These are phyloP conservation scores for Neocrepidodera transversa DNA, from an alignment of 2,888 invertebrate genomes.

Conservation along the genomic window DNA sequence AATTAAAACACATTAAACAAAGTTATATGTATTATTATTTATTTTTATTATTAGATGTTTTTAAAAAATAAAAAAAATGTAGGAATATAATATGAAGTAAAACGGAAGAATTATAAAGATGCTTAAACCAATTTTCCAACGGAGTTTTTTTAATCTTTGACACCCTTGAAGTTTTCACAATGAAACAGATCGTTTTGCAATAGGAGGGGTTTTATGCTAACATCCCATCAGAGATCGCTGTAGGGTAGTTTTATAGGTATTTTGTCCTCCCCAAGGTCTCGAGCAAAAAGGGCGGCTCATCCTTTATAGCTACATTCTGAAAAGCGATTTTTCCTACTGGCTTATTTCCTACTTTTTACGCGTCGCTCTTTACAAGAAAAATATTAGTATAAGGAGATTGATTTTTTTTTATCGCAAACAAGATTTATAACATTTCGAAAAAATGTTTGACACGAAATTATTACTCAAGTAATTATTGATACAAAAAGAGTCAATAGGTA, in stretches of 20 bases:
- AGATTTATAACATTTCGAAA: no score
- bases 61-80: no score
- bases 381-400: conserved; percentile 5
- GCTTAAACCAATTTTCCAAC: conserved; percentile 6
- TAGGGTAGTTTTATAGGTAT: conserved; percentile 52
- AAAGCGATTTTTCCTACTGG: conserved; percentile 46
- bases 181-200: conserved; percentile 26
- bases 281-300: conserved; percentile 47
- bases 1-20: no score
- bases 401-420: no score
- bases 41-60: no score
- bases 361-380: conserved; percentile 6
- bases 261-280: conserved; percentile 50
- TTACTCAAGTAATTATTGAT: no score
- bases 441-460: no score
- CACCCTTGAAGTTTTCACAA: conserved; percentile 26
- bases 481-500: no score
- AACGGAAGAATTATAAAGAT: conserved; percentile 3
- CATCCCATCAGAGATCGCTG: conserved; percentile 47
- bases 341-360: conserved; percentile 28
- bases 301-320: conserved; percentile 48
- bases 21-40: no score
- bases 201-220: conserved; percentile 32
- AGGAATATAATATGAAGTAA: no score
- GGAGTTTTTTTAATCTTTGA: conserved; percentile 12